phyloP scores from a whole-genome alignment of 2,797 vertebrate genomes.

The Strix occidentalis region DNA sequence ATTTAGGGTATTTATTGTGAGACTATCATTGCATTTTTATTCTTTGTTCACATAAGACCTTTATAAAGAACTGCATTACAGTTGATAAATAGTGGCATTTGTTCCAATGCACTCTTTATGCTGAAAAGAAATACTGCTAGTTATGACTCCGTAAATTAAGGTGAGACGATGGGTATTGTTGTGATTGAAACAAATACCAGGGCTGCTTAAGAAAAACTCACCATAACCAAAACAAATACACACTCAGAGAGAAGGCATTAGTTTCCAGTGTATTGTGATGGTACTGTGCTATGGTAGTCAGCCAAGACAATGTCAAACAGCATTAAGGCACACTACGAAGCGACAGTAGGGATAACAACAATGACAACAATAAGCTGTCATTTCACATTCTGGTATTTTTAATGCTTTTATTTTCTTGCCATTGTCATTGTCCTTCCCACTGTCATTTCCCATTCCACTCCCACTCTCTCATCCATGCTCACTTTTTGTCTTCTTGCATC shows the following conservation, averaged over 20 bases:
- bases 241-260: neutral
- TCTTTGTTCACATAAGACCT: conserved; percentile 67
- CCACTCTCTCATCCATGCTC: neutral
- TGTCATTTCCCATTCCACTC: neutral
- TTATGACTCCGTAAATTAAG: conserved; percentile 73
- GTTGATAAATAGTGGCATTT: conserved; percentile 70
- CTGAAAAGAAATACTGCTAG: conserved; percentile 64
- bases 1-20: conserved; percentile 71
- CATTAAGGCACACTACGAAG: conserved; percentile 24
- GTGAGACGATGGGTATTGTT: conserved; percentile 46
- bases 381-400: conserved; percentile 36
- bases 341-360: conserved; percentile 33
- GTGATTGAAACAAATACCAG: conserved; percentile 64
- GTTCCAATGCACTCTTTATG: conserved; percentile 61
- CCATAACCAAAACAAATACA: neutral
- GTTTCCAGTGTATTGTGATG: neutral
- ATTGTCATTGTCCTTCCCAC: conserved; percentile 1
- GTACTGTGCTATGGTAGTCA: neutral
- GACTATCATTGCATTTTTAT: conserved; percentile 66
- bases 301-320: conserved; percentile 44
- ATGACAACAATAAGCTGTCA: conserved; percentile 45
- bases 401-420: neutral
- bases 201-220: conserved; percentile 12
- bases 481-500: neutral
- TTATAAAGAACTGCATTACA: conserved; percentile 69